phyloP scores from a whole-genome alignment of 2,113 vertebrate species.

The Canis aureus region DNA sequence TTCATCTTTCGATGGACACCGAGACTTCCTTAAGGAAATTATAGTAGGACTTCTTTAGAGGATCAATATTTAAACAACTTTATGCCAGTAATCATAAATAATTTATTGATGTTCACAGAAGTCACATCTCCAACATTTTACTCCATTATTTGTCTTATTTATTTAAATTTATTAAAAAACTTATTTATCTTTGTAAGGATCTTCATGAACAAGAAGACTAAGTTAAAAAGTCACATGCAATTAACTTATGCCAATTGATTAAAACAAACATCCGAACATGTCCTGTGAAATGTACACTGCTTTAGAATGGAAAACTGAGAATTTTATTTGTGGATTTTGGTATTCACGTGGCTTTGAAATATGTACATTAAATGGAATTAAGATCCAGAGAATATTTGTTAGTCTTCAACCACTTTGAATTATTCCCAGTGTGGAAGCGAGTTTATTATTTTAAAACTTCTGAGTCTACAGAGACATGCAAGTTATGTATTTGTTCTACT shows the following conservation, averaged over 20 bases:
- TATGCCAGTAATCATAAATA: neutral
- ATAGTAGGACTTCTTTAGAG: neutral
- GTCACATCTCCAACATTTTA: conserved; percentile 3
- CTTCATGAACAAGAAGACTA: neutral
- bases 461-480: conserved; percentile 58
- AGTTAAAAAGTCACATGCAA: neutral
- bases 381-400: conserved; percentile 73
- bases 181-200: neutral
- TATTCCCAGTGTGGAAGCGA: conserved; percentile 37
- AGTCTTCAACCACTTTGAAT: conserved; percentile 76
- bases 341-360: conserved; percentile 66
- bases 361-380: conserved; percentile 70
- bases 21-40: neutral
- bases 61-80: neutral
- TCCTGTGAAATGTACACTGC: conserved; percentile 63
- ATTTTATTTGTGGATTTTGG: conserved; percentile 66
- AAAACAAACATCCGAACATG: conserved; percentile 63
- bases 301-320: conserved; percentile 55
- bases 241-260: conserved; percentile 65
- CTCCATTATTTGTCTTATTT: neutral
- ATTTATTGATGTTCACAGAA: neutral
- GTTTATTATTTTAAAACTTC: conserved; percentile 76
- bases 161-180: neutral
- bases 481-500: conserved; percentile 71
- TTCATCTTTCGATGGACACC: too few species aligned